phyloP scores from a whole-genome alignment of 2,797 vertebrate species.

The Lepidocolaptes lacrymiger region DNA sequence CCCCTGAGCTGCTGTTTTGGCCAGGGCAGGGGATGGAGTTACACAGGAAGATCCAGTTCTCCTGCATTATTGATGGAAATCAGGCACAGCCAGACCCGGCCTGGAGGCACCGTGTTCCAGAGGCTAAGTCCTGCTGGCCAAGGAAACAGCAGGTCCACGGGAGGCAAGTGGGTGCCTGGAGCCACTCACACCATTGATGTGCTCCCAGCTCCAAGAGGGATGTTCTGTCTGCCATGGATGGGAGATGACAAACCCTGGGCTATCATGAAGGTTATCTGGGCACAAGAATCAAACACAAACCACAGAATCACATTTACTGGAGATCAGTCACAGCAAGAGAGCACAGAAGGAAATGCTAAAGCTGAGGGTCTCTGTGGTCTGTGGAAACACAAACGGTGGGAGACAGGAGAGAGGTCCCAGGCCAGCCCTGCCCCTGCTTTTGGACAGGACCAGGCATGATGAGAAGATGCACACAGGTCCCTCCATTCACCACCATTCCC shows the following conservation, averaged over 20 bases:
- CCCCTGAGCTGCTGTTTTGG: neutral
- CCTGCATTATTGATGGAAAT: slow-evolving; percentile 26
- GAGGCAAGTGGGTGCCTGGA: neutral
- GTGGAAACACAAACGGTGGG: neutral
- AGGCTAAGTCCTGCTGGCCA: neutral
- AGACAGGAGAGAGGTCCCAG: neutral
- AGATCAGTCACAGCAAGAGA: neutral
- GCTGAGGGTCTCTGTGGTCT: neutral
- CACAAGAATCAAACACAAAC: neutral
- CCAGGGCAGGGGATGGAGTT: neutral
- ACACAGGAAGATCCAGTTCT: neutral
- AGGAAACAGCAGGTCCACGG: accelerated
- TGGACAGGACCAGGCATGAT: neutral
- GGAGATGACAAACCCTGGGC: neutral
- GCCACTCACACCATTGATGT: accelerated
- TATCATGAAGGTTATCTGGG: neutral
- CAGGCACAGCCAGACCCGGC: neutral
- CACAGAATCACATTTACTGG: neutral
- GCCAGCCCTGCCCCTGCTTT: neutral
- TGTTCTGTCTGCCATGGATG: accelerated
- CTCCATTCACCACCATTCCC: neutral
- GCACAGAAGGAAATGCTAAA: neutral
- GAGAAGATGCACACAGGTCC: neutral
- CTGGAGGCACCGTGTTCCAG: neutral
- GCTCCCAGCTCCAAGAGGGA: neutral